Conservation (phyloP, 2,888 invertebrate species). For the Halictus ligatus region DNA sequence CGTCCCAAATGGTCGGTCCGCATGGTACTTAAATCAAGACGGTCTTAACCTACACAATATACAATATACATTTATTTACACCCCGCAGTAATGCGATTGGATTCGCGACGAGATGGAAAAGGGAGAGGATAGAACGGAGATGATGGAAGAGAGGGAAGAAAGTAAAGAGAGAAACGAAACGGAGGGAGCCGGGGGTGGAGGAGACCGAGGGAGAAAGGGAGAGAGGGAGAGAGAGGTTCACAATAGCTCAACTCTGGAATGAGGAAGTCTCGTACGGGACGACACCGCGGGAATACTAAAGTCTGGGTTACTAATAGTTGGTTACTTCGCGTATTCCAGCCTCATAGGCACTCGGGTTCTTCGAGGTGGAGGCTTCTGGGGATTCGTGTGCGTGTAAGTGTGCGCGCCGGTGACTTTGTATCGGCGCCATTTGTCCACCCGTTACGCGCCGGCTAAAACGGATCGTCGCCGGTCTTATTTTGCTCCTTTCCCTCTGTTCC, state of each 20-base stretch:
- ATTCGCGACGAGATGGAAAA: slow-evolving; percentile 1
- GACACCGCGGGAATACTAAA: slow-evolving; percentile 81
- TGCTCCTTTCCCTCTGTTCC: slow-evolving; percentile 12
- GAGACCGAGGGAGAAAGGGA: background rate
- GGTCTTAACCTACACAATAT: too few species aligned
- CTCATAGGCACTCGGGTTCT: slow-evolving; percentile 60
- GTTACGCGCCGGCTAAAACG: slow-evolving; percentile 23
- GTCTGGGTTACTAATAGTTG: slow-evolving; percentile 81
- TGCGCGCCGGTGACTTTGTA: slow-evolving; percentile 54
- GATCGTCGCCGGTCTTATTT: slow-evolving; percentile 37
- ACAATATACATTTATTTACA: too few species aligned
- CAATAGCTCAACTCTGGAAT: slow-evolving; percentile 78
- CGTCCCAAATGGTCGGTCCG: too few species aligned
- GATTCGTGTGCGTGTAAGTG: slow-evolving; percentile 76
- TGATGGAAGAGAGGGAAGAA: slow-evolving; percentile 22
- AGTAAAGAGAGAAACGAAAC: slow-evolving; percentile 34
- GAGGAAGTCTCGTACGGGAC: slow-evolving; percentile 79
- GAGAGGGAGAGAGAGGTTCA: slow-evolving; percentile 64
- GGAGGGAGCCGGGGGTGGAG: slow-evolving; percentile 48
- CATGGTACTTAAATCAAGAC: too few species aligned
- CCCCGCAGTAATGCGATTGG: slow-evolving; percentile 52
- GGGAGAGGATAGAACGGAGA: slow-evolving; percentile 7
- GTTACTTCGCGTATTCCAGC: slow-evolving; percentile 74
- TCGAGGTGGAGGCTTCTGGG: slow-evolving; percentile 69
- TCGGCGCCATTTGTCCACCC: slow-evolving; percentile 54